A percentile compares a stretch with the other conserved stretches of the same genome.
These are phyloP conservation scores for Prunella fulvescens DNA, from an alignment of 2,113 vertebrate genomes.

Conservation along the genomic window DNA sequence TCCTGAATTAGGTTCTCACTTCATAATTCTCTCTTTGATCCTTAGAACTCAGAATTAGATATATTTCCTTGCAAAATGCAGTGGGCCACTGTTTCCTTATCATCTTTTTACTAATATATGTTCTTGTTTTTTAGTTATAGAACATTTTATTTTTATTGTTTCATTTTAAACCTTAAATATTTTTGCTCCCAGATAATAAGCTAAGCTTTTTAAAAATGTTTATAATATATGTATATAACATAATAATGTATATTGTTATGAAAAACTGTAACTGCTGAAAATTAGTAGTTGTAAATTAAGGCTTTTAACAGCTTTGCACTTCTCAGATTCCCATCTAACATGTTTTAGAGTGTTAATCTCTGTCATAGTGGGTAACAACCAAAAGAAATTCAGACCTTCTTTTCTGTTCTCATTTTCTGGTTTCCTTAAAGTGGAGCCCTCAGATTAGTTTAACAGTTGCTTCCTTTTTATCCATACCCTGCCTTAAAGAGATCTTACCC, in stretches of 20 bases:
- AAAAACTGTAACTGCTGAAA: background rate
- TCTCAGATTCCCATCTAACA: background rate
- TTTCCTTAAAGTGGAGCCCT: background rate
- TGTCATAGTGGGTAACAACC: background rate
- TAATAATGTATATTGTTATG: background rate
- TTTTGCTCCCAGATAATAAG: background rate
- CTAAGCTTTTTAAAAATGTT: background rate
- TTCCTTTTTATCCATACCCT: background rate
- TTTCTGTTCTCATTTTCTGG: background rate
- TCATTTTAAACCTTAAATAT: background rate
- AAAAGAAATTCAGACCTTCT: background rate
- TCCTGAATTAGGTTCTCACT: background rate
- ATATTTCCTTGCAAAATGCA: background rate
- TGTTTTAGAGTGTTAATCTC: background rate
- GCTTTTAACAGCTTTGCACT: background rate
- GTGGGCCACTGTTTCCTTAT: background rate
- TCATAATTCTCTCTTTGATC: constrained; percentile 31
- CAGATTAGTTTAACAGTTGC: background rate
- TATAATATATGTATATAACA: background rate
- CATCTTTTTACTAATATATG: background rate
- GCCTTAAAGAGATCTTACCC: background rate
- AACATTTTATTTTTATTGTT: background rate
- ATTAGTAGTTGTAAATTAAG: background rate
- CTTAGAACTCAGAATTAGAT: background rate
- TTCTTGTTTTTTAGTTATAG: background rate